phyloP scores from a whole-genome alignment of 2,888 invertebrate genomes.

The Sialis fuliginosa region DNA sequence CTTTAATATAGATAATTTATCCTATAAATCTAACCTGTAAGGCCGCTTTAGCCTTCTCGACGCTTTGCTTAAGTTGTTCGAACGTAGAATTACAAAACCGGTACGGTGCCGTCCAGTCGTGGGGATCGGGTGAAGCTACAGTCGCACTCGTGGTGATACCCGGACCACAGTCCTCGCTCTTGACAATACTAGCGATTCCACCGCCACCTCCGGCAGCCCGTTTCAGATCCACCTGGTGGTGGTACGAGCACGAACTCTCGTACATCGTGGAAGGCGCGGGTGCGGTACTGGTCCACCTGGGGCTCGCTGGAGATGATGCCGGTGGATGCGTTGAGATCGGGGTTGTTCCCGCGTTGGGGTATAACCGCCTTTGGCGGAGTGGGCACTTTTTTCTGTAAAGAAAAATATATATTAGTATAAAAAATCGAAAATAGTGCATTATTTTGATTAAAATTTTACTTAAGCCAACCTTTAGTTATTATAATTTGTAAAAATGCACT shows the following conservation, averaged over 20 bases:
- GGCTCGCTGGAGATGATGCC: neutral
- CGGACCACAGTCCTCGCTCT: conserved; percentile 13
- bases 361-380: conserved; percentile 14
- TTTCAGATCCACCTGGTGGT: conserved; percentile 27
- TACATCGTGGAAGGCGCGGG: conserved; percentile 45
- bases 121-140: conserved; percentile 27
- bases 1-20: neutral
- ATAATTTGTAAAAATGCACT: too few relatives aligned
- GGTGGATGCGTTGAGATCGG: neutral
- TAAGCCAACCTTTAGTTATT: too few relatives aligned
- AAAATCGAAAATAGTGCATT: too few relatives aligned
- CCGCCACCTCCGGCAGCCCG: conserved; percentile 11
- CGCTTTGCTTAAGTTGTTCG: conserved; percentile 77
- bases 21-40: conserved; percentile 33
- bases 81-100: conserved; percentile 70
- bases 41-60: conserved; percentile 79
- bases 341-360: neutral
- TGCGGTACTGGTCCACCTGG: too few relatives aligned
- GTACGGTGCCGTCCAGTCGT: conserved; percentile 55
- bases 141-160: conserved; percentile 27
- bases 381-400: conserved; percentile 22
- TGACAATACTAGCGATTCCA: conserved; percentile 3
- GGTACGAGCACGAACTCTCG: conserved; percentile 87
- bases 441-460: too few relatives aligned
- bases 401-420: neutral